Percentiles rank a stretch among this genome's conserved stretches.
These are phyloP conservation scores for Lutraria rhynchaena DNA, from an alignment of 1,140 invertebrate genomes.

Conservation along the genomic window DNA sequence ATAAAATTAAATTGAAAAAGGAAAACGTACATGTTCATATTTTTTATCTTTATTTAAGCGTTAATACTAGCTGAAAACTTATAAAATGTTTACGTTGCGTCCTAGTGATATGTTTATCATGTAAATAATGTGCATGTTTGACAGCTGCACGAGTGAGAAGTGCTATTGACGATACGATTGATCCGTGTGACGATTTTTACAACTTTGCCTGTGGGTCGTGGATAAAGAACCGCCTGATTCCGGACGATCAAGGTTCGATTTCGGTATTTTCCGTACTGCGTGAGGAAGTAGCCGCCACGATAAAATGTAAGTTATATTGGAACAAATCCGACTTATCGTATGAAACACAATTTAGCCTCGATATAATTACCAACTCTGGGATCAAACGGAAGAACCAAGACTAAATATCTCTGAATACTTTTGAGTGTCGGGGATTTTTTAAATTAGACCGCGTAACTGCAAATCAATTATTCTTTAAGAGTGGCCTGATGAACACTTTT, in stretches of 20 bases:
- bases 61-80: too few species aligned
- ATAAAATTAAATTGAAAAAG: too few species aligned
- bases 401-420: neutral
- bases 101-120: too few species aligned
- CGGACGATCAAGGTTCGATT: slow-evolving; percentile 69
- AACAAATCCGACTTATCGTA: neutral
- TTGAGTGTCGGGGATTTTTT: neutral
- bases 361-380: neutral
- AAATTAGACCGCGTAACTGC: too few species aligned
- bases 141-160: slow-evolving; percentile 2
- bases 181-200: slow-evolving; percentile 84
- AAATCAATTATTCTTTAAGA: too few species aligned
- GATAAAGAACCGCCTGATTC: slow-evolving; percentile 70
- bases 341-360: neutral
- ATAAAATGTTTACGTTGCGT: too few species aligned
- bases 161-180: slow-evolving; percentile 41
- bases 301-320: slow-evolving; percentile 75
- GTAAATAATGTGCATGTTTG: too few species aligned
- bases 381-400: neutral
- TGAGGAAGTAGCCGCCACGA: slow-evolving; percentile 71
- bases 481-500: too few species aligned
- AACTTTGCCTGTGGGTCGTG: slow-evolving; percentile 90
- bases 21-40: too few species aligned
- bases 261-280: slow-evolving; percentile 66
- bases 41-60: too few species aligned